phyloP scores from a whole-genome alignment of 2,113 vertebrate species.

The Sorex araneus region DNA sequence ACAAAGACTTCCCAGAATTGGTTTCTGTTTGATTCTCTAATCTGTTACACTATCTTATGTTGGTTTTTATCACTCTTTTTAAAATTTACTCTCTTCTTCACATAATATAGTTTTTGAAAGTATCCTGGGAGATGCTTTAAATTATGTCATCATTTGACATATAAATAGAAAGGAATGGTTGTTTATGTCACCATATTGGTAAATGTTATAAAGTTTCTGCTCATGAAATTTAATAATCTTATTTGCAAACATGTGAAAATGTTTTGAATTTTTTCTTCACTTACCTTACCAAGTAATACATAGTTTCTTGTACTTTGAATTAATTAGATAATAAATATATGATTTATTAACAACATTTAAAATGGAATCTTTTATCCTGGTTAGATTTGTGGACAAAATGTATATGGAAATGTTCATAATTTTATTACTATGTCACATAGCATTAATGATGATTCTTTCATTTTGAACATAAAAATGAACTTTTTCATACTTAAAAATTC shows the following conservation, averaged over 20 bases:
- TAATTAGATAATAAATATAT: constrained; percentile 47
- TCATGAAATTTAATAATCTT: constrained; percentile 41
- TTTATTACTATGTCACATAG: too few relatives aligned
- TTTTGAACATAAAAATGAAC: constrained; percentile 53
- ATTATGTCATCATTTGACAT: not conserved
- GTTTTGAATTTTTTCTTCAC: constrained; percentile 41
- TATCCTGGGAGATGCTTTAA: not conserved
- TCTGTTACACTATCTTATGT: not conserved
- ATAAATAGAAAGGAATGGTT: not conserved
- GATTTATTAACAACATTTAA: constrained; percentile 47
- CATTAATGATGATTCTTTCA: not conserved
- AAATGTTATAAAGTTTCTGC: constrained; percentile 36
- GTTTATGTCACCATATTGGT: constrained; percentile 12
- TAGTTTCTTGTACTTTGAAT: constrained; percentile 37
- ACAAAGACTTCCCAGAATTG: not conserved
- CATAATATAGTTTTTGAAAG: not conserved
- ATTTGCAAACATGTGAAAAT: constrained; percentile 29
- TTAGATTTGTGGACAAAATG: constrained; percentile 31
- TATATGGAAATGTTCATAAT: constrained; percentile 27
- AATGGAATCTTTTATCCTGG: not conserved
- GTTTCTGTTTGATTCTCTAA: not conserved
- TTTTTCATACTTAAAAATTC: not conserved
- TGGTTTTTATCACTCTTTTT: not conserved
- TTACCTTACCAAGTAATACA: constrained; percentile 38
- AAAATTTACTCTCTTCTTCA: not conserved